Conservation (phyloP, 1,140 invertebrate genomes). For the Belonocnema kinseyi region DNA sequence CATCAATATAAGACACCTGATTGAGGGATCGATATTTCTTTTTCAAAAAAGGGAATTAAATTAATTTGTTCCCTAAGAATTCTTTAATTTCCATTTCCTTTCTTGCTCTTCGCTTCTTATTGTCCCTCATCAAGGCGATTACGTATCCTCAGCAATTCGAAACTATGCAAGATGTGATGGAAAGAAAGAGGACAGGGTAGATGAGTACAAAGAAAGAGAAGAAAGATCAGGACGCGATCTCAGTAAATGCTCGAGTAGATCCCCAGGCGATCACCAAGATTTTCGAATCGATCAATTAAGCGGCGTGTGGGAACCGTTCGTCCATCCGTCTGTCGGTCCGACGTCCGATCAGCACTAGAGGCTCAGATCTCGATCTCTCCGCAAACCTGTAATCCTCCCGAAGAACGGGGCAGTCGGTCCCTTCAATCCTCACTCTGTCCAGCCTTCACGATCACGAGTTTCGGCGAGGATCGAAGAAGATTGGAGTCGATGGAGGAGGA, state of each 20-base stretch:
- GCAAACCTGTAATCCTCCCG: conserved; percentile 73
- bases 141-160: background rate
- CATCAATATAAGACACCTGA: too few relatives aligned
- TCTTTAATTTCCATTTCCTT: background rate
- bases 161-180: conserved; percentile 27
- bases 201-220: conserved; percentile 23
- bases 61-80: too few relatives aligned
- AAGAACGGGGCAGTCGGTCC: conserved; percentile 55
- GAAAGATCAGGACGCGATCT: conserved; percentile 43
- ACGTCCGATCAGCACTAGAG: conserved; percentile 64
- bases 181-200: conserved; percentile 24
- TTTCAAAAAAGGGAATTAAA: too few relatives aligned
- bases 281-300: conserved; percentile 76
- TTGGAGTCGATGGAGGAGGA: conserved; percentile 33
- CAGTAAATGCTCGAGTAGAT: conserved; percentile 58
- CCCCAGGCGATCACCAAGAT: conserved; percentile 72
- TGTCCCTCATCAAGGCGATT: background rate
- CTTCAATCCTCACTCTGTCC: conserved; percentile 47
- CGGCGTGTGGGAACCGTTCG: conserved; percentile 74
- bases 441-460: conserved; percentile 48
- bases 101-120: background rate
- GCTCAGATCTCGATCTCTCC: conserved; percentile 73
- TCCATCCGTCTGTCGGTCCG: conserved; percentile 57
- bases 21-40: too few relatives aligned
- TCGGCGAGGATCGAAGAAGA: conserved; percentile 35